These are phyloP conservation scores for Didymodactylos carnosus DNA, from an alignment of 2,888 invertebrate species.

Conservation along the genomic window DNA sequence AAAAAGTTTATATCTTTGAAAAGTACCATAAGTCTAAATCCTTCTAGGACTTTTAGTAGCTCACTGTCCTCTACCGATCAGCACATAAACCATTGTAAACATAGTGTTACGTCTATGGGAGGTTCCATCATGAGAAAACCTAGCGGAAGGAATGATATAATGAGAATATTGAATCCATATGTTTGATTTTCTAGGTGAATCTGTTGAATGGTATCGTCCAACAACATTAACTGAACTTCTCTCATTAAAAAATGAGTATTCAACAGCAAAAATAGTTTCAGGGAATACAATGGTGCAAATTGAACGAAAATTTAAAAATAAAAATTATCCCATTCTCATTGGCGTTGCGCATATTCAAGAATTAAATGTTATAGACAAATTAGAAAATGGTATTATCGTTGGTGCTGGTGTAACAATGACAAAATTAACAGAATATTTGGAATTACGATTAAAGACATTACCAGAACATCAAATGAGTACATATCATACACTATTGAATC, in stretches of 20 bases:
- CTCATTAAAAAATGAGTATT: constrained; percentile 44
- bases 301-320: constrained; percentile 68
- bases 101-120: no score
- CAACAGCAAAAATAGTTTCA: constrained; percentile 42
- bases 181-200: no score
- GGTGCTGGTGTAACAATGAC: constrained; percentile 60
- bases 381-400: constrained; percentile 44
- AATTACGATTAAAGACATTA: constrained; percentile 31
- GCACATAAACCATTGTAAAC: no score
- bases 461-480: not conserved
- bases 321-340: constrained; percentile 55
- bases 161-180: no score
- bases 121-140: no score
- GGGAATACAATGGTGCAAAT: constrained; percentile 51
- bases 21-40: no score
- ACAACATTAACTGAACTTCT: constrained; percentile 46
- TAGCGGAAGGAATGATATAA: no score
- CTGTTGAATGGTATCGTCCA: constrained; percentile 57
- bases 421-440: constrained; percentile 49
- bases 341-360: constrained; percentile 50
- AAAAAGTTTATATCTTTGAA: no score
- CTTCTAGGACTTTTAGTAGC: no score
- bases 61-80: no score
- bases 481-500: constrained; percentile 47
- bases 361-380: constrained; percentile 42